Evolutionary conservation across 2,113 vertebrate species (phyloP).

Genomic region (Cygnus atratus): DNA sequence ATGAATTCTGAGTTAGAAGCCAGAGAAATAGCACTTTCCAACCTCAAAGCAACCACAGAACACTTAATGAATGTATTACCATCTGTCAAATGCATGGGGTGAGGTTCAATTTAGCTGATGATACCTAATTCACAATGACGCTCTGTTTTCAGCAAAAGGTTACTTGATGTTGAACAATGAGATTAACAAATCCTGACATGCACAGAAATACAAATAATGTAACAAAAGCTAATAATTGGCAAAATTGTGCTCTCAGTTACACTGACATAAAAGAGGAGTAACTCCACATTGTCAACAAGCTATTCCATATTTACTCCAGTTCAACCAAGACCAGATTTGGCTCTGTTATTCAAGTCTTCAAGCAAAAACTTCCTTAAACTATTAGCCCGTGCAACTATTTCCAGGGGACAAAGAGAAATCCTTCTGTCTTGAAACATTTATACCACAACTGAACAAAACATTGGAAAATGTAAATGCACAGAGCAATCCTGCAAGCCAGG

Average conservation of each 20-base stretch:
- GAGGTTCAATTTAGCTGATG: conserved; percentile 62
- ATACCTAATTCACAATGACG: conserved; percentile 62
- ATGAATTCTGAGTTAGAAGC: conserved; percentile 36
- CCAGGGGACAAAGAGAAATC: conserved; percentile 24
- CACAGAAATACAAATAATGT: conserved; percentile 61
- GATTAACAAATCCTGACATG: conserved; percentile 64
- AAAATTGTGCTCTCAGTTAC: background rate
- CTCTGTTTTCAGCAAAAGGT: conserved; percentile 59
- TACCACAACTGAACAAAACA: background rate
- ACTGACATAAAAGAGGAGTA: conserved; percentile 33
- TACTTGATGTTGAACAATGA: conserved; percentile 48
- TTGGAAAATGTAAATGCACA: conserved; percentile 28
- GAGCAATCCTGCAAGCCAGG: background rate
- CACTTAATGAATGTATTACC: conserved; percentile 65
- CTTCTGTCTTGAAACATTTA: conserved; percentile 40
- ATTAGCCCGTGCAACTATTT: conserved; percentile 27
- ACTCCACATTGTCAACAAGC: conserved; percentile 30
- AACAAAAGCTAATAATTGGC: conserved; percentile 50
- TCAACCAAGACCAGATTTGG: conserved; percentile 46
- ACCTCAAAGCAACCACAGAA: conserved; percentile 69
- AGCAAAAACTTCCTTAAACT: conserved; percentile 54
- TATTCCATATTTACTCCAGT: conserved; percentile 41
- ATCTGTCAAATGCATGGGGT: conserved; percentile 61
- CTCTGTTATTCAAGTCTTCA: conserved; percentile 14
- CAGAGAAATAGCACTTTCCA: conserved; percentile 67